These are phyloP conservation scores for Delia radicum DNA, from an alignment of 1,140 invertebrate genomes.

Conservation along the genomic window DNA sequence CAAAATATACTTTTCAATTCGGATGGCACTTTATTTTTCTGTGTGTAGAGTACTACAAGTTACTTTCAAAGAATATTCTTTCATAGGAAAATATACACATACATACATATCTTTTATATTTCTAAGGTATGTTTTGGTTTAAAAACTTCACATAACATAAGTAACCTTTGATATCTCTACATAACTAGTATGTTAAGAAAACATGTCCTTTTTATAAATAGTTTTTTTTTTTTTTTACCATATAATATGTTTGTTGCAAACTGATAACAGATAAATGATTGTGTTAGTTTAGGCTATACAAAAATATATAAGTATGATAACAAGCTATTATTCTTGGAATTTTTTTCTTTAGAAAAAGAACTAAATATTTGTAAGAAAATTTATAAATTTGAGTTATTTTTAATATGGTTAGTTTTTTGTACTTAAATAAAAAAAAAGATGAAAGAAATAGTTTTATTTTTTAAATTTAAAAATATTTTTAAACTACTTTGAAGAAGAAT, in stretches of 20 bases:
- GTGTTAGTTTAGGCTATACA: not conserved
- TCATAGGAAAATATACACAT: too few relatives aligned
- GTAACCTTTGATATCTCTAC: not conserved
- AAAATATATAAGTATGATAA: not conserved
- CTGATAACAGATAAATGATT: slow-evolving; percentile 1
- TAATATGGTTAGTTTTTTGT: too few relatives aligned
- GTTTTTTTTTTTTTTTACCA: not conserved
- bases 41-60: too few relatives aligned
- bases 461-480: too few relatives aligned
- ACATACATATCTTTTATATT: too few relatives aligned
- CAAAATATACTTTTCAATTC: too few relatives aligned
- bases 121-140: not conserved
- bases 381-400: not conserved
- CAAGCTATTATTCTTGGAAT: not conserved
- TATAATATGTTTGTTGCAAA: not conserved
- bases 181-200: not conserved
- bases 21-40: too few relatives aligned
- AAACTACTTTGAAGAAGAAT: too few relatives aligned
- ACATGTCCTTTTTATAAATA: not conserved
- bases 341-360: not conserved
- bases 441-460: too few relatives aligned
- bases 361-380: not conserved
- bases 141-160: not conserved
- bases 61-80: too few relatives aligned
- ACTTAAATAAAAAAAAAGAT: too few relatives aligned